Percentiles rank a stretch among this genome's conserved stretches.
Evolutionary conservation across 2,113 vertebrate genomes (phyloP).

Genomic region (Cyprinus carpio): DNA sequence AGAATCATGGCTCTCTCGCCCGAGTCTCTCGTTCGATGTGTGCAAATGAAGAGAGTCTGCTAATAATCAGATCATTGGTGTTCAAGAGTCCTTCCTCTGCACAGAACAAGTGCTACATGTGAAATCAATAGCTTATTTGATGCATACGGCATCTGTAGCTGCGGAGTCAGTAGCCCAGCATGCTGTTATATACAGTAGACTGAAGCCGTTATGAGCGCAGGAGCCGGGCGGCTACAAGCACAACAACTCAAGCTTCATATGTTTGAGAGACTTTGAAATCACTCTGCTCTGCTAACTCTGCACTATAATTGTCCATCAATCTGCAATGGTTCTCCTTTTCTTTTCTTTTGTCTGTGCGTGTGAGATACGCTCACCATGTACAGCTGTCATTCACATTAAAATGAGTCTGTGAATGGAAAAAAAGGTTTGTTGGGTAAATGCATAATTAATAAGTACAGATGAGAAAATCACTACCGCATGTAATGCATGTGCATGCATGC

Average conservation of each 20-base stretch:
- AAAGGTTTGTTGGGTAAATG: slow-evolving; percentile 41
- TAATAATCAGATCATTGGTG: slow-evolving; percentile 42
- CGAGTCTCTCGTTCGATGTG: slow-evolving; percentile 48
- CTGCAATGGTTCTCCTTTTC: slow-evolving; percentile 16
- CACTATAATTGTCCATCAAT: slow-evolving; percentile 52
- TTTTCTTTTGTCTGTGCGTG: slow-evolving; percentile 15
- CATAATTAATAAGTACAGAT: slow-evolving; percentile 39
- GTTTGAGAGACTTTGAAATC: slow-evolving; percentile 41
- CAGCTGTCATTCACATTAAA: slow-evolving; percentile 35
- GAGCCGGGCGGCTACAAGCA: slow-evolving; percentile 36
- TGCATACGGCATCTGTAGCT: slow-evolving; percentile 67
- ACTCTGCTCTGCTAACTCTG: slow-evolving; percentile 11
- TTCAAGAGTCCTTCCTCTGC: slow-evolving; percentile 55
- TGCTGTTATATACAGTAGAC: slow-evolving; percentile 47
- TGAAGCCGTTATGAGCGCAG: neutral
- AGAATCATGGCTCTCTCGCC: neutral
- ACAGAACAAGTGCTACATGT: slow-evolving; percentile 48
- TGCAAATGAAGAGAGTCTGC: slow-evolving; percentile 53
- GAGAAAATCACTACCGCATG: slow-evolving; percentile 11
- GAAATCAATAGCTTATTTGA: slow-evolving; percentile 71
- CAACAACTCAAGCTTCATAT: slow-evolving; percentile 41
- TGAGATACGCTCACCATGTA: slow-evolving; percentile 6
- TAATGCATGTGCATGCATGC: slow-evolving; percentile 16
- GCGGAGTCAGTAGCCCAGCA: slow-evolving; percentile 47
- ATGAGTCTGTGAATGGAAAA: slow-evolving; percentile 27